Conservation (phyloP, 2,888 invertebrate species). For the Drosophila monieri region DNA sequence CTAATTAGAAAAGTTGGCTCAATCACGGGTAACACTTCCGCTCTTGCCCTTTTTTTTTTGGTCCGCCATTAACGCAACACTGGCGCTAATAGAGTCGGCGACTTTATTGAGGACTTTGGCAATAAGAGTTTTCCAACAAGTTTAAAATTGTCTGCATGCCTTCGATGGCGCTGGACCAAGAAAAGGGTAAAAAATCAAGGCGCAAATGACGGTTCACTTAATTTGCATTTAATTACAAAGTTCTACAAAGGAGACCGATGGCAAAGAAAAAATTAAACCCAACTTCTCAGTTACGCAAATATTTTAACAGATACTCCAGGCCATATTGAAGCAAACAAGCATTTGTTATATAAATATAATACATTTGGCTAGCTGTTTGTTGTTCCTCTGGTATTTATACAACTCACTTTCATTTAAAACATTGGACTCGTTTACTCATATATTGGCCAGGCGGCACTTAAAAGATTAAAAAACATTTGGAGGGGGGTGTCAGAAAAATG, state of each 20-base stretch:
- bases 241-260: slow-evolving; percentile 43
- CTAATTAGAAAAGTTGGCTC: slow-evolving; percentile 73
- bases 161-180: slow-evolving; percentile 18
- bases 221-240: slow-evolving; percentile 77
- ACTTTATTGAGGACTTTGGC: slow-evolving; percentile 59
- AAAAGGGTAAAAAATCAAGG: slow-evolving; percentile 55
- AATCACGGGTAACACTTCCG: slow-evolving; percentile 45
- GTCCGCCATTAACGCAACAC: slow-evolving; percentile 60
- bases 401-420: slow-evolving; percentile 1
- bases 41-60: slow-evolving; percentile 13
- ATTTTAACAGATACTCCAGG: slow-evolving; percentile 25
- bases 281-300: slow-evolving; percentile 40
- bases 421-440: neutral
- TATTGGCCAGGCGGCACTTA: slow-evolving; percentile 24
- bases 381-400: slow-evolving; percentile 4
- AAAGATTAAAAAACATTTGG: slow-evolving; percentile 44
- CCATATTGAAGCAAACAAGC: slow-evolving; percentile 19
- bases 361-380: slow-evolving; percentile 5
- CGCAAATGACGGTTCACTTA: slow-evolving; percentile 67
- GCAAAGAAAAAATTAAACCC: slow-evolving; percentile 7
- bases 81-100: slow-evolving; percentile 61
- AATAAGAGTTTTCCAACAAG: slow-evolving; percentile 57
- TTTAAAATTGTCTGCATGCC: slow-evolving; percentile 57
- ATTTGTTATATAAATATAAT: slow-evolving; percentile 19
- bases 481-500: neutral